phyloP scores from a whole-genome alignment of 1,140 invertebrate species.

The Magallana angulata region DNA sequence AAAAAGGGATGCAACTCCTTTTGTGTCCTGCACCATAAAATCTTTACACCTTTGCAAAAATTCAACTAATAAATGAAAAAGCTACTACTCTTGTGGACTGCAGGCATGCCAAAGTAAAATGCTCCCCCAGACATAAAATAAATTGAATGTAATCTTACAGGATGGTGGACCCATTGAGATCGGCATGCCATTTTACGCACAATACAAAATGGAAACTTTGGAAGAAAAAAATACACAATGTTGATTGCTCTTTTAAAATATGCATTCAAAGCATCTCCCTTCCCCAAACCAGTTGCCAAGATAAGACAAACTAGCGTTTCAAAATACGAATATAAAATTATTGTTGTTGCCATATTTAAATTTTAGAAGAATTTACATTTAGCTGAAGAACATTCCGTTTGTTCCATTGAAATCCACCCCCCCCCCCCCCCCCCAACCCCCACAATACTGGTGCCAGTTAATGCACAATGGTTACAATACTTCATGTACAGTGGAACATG shows the following conservation, averaged over 20 bases:
- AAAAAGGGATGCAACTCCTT: not conserved
- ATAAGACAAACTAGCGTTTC: no score
- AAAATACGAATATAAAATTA: no score
- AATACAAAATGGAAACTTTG: conserved; percentile 35
- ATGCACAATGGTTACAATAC: no score
- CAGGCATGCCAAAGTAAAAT: conserved; percentile 2
- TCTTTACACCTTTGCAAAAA: conserved; percentile 15
- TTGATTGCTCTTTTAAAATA: not conserved
- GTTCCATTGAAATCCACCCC: no score
- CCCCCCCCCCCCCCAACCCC: no score
- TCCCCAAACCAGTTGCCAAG: no score
- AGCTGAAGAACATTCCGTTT: no score
- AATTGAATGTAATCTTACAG: conserved; percentile 1
- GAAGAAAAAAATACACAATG: conserved; percentile 2
- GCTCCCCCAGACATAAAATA: not conserved
- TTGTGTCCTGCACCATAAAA: not conserved
- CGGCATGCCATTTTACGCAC: conserved; percentile 27
- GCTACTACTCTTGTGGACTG: not conserved
- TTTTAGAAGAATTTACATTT: no score
- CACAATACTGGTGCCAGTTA: no score
- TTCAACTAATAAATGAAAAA: not conserved
- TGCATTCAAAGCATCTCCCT: not conserved
- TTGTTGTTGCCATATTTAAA: no score
- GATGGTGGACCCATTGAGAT: conserved; percentile 31
- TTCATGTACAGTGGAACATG: no score